phyloP scores from a whole-genome alignment of 2,888 invertebrate genomes.

The Drosophila falleni region DNA sequence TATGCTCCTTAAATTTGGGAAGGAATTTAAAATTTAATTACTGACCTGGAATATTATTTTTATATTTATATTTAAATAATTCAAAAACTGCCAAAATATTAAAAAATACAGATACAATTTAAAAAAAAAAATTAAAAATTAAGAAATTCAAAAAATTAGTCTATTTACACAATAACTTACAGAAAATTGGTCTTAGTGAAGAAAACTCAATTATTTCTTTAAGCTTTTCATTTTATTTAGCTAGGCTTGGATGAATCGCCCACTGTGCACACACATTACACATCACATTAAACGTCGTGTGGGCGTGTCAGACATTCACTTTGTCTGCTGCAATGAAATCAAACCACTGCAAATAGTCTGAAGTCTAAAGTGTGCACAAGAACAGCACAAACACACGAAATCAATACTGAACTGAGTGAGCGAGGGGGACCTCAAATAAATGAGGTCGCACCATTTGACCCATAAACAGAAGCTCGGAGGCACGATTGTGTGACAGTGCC shows the following conservation, averaged over 20 bases:
- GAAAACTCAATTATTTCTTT: too few species aligned
- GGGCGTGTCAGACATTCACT: conserved; percentile 46
- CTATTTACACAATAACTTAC: too few species aligned
- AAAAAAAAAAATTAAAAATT: too few species aligned
- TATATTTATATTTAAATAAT: too few species aligned
- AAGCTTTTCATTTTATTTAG: neutral
- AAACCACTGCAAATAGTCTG: conserved; percentile 70
- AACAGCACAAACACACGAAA: conserved; percentile 34
- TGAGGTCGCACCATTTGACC: conserved; percentile 76
- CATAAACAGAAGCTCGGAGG: conserved; percentile 58
- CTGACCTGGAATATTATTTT: too few species aligned
- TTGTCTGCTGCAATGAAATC: conserved; percentile 68
- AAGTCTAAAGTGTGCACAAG: conserved; percentile 38
- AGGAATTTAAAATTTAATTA: too few species aligned
- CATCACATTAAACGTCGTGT: neutral
- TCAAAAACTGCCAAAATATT: too few species aligned
- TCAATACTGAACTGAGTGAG: conserved; percentile 54
- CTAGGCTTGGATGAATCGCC: too few species aligned
- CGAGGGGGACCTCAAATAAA: conserved; percentile 37
- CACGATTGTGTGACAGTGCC: conserved; percentile 33
- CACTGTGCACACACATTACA: neutral
- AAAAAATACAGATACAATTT: too few species aligned
- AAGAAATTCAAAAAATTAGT: too few species aligned
- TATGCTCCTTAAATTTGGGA: too few species aligned
- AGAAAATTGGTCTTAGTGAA: too few species aligned